phyloP scores from a whole-genome alignment of 2,113 vertebrate genomes.

The Pygathrix nemaeus region DNA sequence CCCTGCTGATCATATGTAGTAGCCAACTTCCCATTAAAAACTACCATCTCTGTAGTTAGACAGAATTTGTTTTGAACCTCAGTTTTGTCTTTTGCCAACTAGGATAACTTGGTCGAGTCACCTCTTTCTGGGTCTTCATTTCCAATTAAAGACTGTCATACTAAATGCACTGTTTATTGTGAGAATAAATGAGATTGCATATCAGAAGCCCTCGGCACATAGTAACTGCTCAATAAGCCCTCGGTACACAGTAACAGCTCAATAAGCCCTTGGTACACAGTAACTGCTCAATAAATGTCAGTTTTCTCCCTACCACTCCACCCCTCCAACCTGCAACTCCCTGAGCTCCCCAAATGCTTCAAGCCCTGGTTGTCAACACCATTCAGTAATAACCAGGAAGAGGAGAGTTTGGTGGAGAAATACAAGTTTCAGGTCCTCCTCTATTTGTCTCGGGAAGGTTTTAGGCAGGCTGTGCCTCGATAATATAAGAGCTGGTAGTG shows the following conservation, averaged over 20 bases:
- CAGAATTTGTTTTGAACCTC: background rate
- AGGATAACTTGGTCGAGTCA: background rate
- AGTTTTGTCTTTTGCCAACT: background rate
- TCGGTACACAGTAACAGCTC: background rate
- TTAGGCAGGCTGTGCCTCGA: background rate
- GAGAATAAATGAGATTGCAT: background rate
- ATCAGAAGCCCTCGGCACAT: background rate
- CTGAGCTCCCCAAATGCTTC: background rate
- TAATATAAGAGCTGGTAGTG: constrained; percentile 36
- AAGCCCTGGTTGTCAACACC: constrained; percentile 66
- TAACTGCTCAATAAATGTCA: background rate
- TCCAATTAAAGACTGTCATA: background rate
- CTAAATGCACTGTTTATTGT: background rate
- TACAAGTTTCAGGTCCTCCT: background rate
- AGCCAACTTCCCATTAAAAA: background rate
- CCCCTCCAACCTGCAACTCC: constrained; percentile 23
- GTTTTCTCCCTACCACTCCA: background rate
- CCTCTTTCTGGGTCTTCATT: background rate
- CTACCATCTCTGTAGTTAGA: background rate
- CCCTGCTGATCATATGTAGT: background rate
- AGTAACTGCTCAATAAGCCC: background rate
- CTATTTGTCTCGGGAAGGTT: background rate
- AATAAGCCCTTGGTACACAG: background rate
- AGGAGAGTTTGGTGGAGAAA: constrained; percentile 62
- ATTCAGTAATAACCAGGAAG: constrained; percentile 59